These are phyloP conservation scores for Drosophila yooni DNA, from an alignment of 2,888 invertebrate genomes.

Conservation along the genomic window DNA sequence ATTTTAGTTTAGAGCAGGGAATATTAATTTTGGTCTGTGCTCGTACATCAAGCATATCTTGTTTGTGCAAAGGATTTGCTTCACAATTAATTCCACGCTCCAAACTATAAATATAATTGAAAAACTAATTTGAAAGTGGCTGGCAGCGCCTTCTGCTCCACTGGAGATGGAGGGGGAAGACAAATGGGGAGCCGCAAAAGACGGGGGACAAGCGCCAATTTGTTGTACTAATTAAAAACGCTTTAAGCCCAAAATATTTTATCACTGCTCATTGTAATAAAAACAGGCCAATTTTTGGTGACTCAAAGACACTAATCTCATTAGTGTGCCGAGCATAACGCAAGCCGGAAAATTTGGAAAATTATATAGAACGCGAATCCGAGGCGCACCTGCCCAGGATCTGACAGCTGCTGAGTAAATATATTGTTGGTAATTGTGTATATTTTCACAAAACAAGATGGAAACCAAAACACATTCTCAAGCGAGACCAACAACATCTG, in stretches of 20 bases:
- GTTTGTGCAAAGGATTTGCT: slow-evolving; percentile 24
- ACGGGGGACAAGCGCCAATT: slow-evolving; percentile 46
- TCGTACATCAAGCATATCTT: background rate
- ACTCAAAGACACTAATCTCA: slow-evolving; percentile 56
- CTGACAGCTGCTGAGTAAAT: background rate
- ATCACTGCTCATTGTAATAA: slow-evolving; percentile 47
- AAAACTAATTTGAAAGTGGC: slow-evolving; percentile 67
- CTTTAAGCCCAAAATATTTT: slow-evolving; percentile 60
- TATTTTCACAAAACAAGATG: slow-evolving; percentile 62
- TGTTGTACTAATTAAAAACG: slow-evolving; percentile 76
- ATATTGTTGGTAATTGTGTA: slow-evolving; percentile 50
- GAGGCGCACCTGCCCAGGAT: slow-evolving; percentile 42
- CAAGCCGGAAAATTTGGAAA: slow-evolving; percentile 18
- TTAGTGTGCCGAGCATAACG: slow-evolving; percentile 62
- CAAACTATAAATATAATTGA: slow-evolving; percentile 72
- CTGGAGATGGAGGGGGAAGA: background rate
- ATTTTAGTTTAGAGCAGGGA: background rate
- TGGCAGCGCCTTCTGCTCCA: slow-evolving; percentile 3
- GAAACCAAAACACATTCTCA: slow-evolving; percentile 27
- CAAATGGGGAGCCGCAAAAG: background rate
- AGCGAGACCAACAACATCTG: slow-evolving; percentile 37
- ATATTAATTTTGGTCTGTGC: background rate
- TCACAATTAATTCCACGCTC: slow-evolving; percentile 50
- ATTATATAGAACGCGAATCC: slow-evolving; percentile 11
- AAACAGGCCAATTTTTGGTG: slow-evolving; percentile 20